A percentile compares a stretch with the other conserved stretches of the same genome.
phyloP scores from a whole-genome alignment of 2,113 vertebrate genomes.

The Xenopus borealis region DNA sequence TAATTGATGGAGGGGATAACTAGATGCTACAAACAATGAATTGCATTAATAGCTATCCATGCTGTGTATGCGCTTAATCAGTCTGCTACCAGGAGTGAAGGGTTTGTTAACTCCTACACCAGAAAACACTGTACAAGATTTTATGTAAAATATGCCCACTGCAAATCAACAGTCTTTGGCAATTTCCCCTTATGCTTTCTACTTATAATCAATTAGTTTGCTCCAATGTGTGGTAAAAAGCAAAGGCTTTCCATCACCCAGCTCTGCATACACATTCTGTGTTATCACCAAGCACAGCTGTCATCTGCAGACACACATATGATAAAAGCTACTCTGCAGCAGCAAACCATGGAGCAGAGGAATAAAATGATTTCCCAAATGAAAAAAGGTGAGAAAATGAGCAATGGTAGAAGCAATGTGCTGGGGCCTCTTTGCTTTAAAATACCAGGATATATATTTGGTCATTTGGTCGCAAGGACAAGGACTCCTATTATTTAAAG shows the following conservation, averaged over 20 bases:
- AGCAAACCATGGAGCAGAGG: conserved; percentile 65
- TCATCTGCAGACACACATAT: conserved; percentile 74
- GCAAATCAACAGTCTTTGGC: too few species aligned
- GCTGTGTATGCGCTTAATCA: conserved; percentile 5
- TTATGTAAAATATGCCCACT: neutral
- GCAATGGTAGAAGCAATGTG: neutral
- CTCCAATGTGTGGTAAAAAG: conserved; percentile 69
- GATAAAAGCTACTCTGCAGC: conserved; percentile 70
- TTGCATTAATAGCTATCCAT: conserved; percentile 38
- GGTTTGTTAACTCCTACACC: neutral
- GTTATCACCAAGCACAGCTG: conserved; percentile 72
- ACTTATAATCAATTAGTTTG: conserved; percentile 64
- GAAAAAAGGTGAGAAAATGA: neutral
- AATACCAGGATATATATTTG: too few species aligned
- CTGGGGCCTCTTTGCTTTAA: too few species aligned
- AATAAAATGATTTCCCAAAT: neutral
- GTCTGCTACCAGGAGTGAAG: neutral
- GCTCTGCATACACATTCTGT: conserved; percentile 73
- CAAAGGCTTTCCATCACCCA: conserved; percentile 64
- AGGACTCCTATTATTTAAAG: too few species aligned
- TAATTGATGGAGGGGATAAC: conserved; percentile 53
- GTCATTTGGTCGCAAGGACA: too few species aligned
- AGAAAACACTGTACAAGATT: neutral
- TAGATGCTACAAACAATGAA: conserved; percentile 49
- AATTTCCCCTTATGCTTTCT: conserved; percentile 49